Base-by-base conservation (phyloP, 2,888 invertebrate species). In the Epinotia demarniana region DNA sequence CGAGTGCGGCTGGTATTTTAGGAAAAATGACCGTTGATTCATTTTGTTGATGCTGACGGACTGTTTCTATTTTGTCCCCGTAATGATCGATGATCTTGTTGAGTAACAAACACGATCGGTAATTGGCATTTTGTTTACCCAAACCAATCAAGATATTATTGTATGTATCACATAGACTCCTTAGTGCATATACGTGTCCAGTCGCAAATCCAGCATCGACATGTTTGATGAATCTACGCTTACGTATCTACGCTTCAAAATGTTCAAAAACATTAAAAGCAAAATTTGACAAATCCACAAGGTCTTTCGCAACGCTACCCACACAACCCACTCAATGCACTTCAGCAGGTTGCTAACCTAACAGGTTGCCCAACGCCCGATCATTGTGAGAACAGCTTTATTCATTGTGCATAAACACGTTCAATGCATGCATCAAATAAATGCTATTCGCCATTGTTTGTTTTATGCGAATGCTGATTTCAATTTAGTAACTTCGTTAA, bases 321-420 rank as follows among this genome's bases (percentile, higher is more conserved):
- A 66, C 66, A 33, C 57, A 18, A 58, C 9, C 61, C 49, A 23
- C 64, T 55, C 58, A 60, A 66, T 73, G 72, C 72, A 73, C 58
- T 66, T 60, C 49, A 66, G 66, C 72, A 66, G 53, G 53, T 53
- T 53, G 53, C 53, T 53, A 53, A 53, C 53, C 61, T 18, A 33
- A 67, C 73, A 72, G 58, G 39, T 73, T 68, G 66, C 67, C 60
- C 67, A 73, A 68, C 49, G 9, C 27, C 43, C 73, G 61, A 73
- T 73, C 68, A 55, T 46, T 68, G 73, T 69, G 73, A 62, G 68
- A 68, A 62, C 68, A 55, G 68, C 73, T 73, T 73, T 60, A 73
- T 73, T 62, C 68, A 73, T 73, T 73, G 73, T 62, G 68, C 62
- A 68, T 69, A 68, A 73, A 68, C 73, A 69, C 73, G 69, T 69